Percentiles rank a stretch among this genome's conserved stretches.
Conservation (phyloP, 2,113 vertebrate genomes). For the Pygoscelis adeliae region DNA sequence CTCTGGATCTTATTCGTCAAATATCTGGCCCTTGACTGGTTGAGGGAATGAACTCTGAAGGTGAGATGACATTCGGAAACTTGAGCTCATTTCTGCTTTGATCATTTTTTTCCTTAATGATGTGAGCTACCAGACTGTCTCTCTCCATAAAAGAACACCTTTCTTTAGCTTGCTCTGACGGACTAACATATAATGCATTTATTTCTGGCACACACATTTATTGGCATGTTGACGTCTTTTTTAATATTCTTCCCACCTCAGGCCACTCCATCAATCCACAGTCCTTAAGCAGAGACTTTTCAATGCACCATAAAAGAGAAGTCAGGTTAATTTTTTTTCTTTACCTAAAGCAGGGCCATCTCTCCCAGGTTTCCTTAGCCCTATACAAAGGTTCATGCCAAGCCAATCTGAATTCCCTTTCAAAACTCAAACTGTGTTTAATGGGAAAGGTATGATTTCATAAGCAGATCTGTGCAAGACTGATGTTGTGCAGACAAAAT, state of each 20-base stretch:
- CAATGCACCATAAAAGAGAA: neutral
- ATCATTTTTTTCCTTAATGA: neutral
- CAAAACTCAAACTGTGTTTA: slow-evolving; percentile 44
- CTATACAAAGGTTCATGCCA: neutral
- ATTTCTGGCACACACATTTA: slow-evolving; percentile 7
- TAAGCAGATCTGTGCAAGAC: slow-evolving; percentile 45
- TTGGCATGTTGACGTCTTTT: slow-evolving; percentile 34
- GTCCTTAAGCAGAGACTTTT: neutral
- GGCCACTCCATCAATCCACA: neutral
- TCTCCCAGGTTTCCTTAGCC: neutral
- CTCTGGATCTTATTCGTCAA: neutral
- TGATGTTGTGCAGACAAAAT: slow-evolving; percentile 52
- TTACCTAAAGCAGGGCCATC: neutral
- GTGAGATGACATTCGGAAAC: neutral
- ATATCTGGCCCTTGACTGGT: neutral
- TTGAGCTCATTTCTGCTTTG: slow-evolving; percentile 10
- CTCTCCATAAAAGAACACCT: neutral
- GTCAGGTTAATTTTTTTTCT: neutral
- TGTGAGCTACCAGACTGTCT: neutral
- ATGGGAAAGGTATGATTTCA: slow-evolving; percentile 63
- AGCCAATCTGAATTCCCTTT: slow-evolving; percentile 34
- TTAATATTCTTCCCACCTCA: slow-evolving; percentile 22
- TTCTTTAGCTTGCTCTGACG: neutral
- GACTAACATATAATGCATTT: neutral
- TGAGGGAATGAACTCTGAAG: slow-evolving; percentile 4